Evolutionary conservation across 2,113 vertebrate genomes (phyloP).

Genomic region (Tachycineta bicolor): DNA sequence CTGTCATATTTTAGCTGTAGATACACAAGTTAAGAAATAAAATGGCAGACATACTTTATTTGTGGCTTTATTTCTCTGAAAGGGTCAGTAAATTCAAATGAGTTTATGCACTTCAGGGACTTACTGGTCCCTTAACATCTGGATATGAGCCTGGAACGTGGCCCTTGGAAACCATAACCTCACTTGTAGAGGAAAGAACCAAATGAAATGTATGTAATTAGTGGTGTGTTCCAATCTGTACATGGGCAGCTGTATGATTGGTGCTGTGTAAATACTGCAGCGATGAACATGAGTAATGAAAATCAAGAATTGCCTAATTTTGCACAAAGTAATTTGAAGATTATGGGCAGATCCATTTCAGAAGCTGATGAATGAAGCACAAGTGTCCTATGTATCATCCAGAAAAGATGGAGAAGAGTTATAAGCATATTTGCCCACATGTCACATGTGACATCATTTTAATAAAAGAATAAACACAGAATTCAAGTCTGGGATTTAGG

Average conservation of each 20-base stretch:
- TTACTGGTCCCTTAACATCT: slow-evolving; percentile 41
- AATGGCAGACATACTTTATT: neutral
- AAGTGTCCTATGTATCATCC: neutral
- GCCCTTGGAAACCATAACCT: slow-evolving; percentile 3
- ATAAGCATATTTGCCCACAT: neutral
- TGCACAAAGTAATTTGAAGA: slow-evolving; percentile 28
- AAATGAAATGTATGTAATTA: neutral
- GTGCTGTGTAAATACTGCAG: neutral
- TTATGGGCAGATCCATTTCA: slow-evolving; percentile 4
- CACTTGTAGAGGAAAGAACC: neutral
- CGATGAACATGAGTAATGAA: slow-evolving; percentile 2
- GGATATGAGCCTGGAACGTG: neutral
- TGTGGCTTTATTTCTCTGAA: neutral
- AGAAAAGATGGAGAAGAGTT: neutral
- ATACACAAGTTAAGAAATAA: neutral
- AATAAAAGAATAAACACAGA: neutral
- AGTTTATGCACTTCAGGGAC: neutral
- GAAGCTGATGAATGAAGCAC: neutral
- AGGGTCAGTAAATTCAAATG: neutral
- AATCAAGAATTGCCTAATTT: slow-evolving; percentile 2
- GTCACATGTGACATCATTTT: neutral
- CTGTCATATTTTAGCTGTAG: neutral
- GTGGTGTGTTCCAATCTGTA: neutral
- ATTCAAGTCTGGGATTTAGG: neutral
- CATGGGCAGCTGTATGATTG: neutral